A percentile compares a stretch with the other conserved stretches of the same genome.
phyloP scores from a whole-genome alignment of 2,888 invertebrate species.

The Thelaira solivaga region DNA sequence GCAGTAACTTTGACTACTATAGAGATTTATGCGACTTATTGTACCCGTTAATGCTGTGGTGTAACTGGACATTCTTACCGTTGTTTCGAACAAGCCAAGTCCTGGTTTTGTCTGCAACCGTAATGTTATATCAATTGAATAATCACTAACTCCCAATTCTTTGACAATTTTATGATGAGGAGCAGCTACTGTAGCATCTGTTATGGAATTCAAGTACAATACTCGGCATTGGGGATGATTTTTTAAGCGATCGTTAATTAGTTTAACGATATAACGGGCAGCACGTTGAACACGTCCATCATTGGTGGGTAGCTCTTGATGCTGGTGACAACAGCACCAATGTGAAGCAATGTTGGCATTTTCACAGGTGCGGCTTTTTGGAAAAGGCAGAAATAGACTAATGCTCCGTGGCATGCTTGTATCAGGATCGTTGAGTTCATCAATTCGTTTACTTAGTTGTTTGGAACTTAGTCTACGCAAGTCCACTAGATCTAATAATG shows the following conservation, averaged over 20 bases:
- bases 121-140: slow-evolving; percentile 76
- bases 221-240: slow-evolving; percentile 82
- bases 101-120: slow-evolving; percentile 79
- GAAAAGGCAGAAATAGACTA: slow-evolving; percentile 87
- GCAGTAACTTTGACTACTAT: slow-evolving; percentile 88
- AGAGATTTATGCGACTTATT: slow-evolving; percentile 86
- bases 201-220: slow-evolving; percentile 81
- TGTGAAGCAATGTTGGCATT: slow-evolving; percentile 87
- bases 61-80: slow-evolving; percentile 79
- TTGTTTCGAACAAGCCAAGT: slow-evolving; percentile 84
- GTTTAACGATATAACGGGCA: slow-evolving; percentile 80
- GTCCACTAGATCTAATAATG: slow-evolving; percentile 83
- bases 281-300: slow-evolving; percentile 80
- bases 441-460: slow-evolving; percentile 75
- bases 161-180: slow-evolving; percentile 74
- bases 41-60: slow-evolving; percentile 79
- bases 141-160: slow-evolving; percentile 71
- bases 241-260: slow-evolving; percentile 82
- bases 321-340: slow-evolving; percentile 92
- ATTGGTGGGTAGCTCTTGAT: slow-evolving; percentile 79
- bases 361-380: slow-evolving; percentile 84
- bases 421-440: slow-evolving; percentile 69
- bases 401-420: slow-evolving; percentile 80
- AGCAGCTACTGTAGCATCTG: slow-evolving; percentile 82
- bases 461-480: slow-evolving; percentile 77